Base-by-base conservation (phyloP, 2,797 vertebrate genomes). In the Diplodus puntazzo region DNA sequence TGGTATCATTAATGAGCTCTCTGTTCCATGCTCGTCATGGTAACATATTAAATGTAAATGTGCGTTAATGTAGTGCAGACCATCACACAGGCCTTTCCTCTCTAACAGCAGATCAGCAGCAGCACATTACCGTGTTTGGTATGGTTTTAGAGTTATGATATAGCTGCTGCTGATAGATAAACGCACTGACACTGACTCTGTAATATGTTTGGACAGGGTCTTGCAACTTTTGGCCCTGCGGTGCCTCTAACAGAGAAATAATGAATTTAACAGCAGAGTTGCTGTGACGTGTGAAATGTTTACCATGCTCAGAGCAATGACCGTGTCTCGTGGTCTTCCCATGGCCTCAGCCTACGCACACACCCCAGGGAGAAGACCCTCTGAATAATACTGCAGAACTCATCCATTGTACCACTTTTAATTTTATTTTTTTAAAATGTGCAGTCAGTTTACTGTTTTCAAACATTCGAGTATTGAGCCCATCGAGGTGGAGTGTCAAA, bases 311-410 rank as follows among this genome's bases (percentile, higher is more conserved):
- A 77, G 84, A 84, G 79, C 83, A 87, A 88, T 81, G 73, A 82
- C 79, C 73, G 12, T 77, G 72, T 86, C 87, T 69, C 23, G 10
- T 82, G 70, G 62, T 86, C 83, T 92, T 94, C 91, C 91, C 92
- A 91, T 92, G 92, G 86, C 89, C 87, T 80, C 76, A 8, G 76
- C 50, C 75, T 27, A 72, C 64, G 60, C 69, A 11, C 65, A 42
- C 75, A 69, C 91, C 71, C 89, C 53, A 34, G 87, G 77, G 87
- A 83, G 68, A 18, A 73, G 80, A 70, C 66, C 70, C 50, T 62
- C n/a, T 34, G 54, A 85, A 70, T 65, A 67, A 72, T 39, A 54
- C 52, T 62, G 46, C 70, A 76, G 30, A 78, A 59, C n/a, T 21
- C 43, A 45, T 75, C 55, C 52, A 6, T 52, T 73, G 46, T 25